Conservation (phyloP, 2,113 vertebrate genomes). For the Anhinga anhinga region DNA sequence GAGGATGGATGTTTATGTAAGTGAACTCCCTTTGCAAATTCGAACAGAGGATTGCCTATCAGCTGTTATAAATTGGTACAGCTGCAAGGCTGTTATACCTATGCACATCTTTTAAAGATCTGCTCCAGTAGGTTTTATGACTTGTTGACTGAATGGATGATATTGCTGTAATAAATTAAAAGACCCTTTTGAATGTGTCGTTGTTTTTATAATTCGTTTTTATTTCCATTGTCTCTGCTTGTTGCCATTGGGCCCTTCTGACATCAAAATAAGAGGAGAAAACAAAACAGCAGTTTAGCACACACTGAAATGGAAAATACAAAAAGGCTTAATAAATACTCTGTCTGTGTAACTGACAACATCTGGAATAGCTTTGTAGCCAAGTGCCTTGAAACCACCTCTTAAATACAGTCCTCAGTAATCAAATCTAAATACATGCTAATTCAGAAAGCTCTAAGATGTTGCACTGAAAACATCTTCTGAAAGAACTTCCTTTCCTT, state of each 20-base stretch:
- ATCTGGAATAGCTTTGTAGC: conserved; percentile 24
- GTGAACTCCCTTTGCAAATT: background rate
- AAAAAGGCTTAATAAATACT: conserved; percentile 8
- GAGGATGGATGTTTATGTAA: background rate
- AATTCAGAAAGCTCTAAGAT: conserved; percentile 17
- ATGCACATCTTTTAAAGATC: background rate
- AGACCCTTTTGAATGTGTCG: background rate
- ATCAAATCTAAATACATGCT: conserved; percentile 5
- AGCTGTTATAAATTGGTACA: background rate
- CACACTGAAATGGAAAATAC: conserved; percentile 44
- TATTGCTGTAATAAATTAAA: background rate
- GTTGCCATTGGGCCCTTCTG: background rate
- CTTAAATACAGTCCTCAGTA: background rate
- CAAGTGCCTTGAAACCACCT: conserved; percentile 26
- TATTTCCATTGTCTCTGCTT: conserved; percentile 14
- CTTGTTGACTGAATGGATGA: background rate
- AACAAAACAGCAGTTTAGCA: conserved; percentile 21
- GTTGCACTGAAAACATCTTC: background rate
- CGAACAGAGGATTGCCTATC: background rate
- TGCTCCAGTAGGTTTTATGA: background rate
- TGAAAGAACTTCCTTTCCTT: background rate
- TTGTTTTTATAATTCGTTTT: background rate
- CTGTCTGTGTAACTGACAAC: conserved; percentile 19
- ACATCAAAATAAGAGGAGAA: conserved; percentile 23
- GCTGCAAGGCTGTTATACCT: background rate